phyloP scores from a whole-genome alignment of 1,140 invertebrate species.

The Streblospio benedicti region DNA sequence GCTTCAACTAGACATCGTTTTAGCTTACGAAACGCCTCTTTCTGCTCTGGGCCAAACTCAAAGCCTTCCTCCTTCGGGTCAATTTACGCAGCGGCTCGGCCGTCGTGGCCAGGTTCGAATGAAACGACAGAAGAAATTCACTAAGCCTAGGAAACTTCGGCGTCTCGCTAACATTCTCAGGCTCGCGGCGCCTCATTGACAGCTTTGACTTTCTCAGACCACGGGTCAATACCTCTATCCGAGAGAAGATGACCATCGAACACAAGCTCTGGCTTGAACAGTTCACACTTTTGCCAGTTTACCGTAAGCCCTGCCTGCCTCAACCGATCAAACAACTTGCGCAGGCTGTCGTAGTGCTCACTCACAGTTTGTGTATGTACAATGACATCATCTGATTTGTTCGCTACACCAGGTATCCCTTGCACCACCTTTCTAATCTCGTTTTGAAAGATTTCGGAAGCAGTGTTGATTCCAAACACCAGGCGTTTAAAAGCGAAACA shows the following conservation, averaged over 20 bases:
- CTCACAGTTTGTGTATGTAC: neutral
- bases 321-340: neutral
- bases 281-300: neutral
- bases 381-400: conserved; percentile 2
- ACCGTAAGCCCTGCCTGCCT: neutral
- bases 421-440: neutral
- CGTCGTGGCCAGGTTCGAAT: conserved; percentile 9
- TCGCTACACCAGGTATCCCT: neutral
- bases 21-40: too few relatives aligned
- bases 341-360: neutral
- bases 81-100: neutral
- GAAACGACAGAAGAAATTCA: conserved; percentile 7
- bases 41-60: too few relatives aligned
- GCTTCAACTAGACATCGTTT: too few relatives aligned
- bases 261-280: neutral
- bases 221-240: neutral
- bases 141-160: conserved; percentile 10
- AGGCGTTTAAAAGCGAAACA: conserved; percentile 19
- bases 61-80: too few relatives aligned
- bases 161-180: conserved; percentile 4
- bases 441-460: conserved; percentile 19
- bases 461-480: conserved; percentile 21
- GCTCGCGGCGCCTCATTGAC: neutral
- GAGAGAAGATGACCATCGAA: neutral
- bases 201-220: neutral